Base-by-base conservation (phyloP, 2,888 invertebrate species). In the Pammene fasciana region DNA sequence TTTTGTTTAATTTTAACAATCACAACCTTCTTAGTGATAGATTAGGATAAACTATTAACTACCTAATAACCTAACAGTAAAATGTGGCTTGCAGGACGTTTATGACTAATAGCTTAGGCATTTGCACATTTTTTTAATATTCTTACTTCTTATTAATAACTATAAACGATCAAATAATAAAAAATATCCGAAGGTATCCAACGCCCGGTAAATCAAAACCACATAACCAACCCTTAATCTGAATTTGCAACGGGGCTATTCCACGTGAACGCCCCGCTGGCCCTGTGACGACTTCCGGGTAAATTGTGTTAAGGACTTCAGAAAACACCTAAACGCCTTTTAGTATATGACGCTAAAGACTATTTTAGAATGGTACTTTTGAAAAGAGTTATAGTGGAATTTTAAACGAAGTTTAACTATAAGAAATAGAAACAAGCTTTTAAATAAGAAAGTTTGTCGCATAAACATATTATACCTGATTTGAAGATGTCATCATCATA, bases 231-330 rank as follows among this genome's bases (percentile, higher is more conserved):
- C 68, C 71, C 65, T 61, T 68, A 73, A 73, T 62, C 71, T 65
- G 66, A 68, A 72, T 71, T 64, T 75, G 68, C 76, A 79, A 79
- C 79, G 80, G 77, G 78, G 72, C 75, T 73, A 80, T 82, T 78
- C 78, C 82, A 78, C 81, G 70, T 89, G 88, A 89, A 86, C 83
- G 88, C 86, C 76, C 72, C 80, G 75, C 71, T 79, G 76, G 79
- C 67, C 75, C 72, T 68, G 78, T 88, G 89, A 89, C 81, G 82
- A 82, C 82, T 75, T 77, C 80, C 77, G 77, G 77, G 77, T 81
- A 84, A 85, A 89, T 88, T 83, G 84, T 79, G 80, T 86, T 87
- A 88, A 88, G 86, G 87, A 83, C 79, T 81, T 79, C 74, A 54
- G 65, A 18, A 65, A 74, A 68, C 2, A 10, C n/a, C 5, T n/a